These are phyloP conservation scores for Drosophila suzukii DNA, from an alignment of 1,140 invertebrate genomes.

Conservation along the genomic window DNA sequence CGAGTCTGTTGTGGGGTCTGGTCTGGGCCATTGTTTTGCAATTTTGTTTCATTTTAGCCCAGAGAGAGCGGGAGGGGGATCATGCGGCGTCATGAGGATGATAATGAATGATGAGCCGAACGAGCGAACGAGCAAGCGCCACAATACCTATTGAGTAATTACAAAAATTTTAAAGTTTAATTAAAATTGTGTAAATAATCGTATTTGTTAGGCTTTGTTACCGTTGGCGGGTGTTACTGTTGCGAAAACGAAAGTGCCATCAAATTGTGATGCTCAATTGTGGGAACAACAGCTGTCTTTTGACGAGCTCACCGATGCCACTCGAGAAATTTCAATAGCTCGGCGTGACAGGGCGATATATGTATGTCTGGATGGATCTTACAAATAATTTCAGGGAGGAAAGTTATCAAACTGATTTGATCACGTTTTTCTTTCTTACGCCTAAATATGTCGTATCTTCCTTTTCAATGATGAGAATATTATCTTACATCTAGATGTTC, in stretches of 20 bases:
- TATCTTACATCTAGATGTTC: not conserved
- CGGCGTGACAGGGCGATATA: conserved; percentile 8
- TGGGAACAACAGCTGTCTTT: conserved; percentile 32
- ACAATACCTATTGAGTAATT: conserved; percentile 55
- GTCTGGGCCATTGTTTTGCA: conserved; percentile 50
- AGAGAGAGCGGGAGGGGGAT: not conserved
- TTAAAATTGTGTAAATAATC: conserved; percentile 65
- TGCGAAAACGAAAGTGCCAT: conserved; percentile 58
- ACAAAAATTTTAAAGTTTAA: conserved; percentile 58
- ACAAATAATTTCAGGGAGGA: not conserved
- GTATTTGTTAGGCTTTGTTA: conserved; percentile 54
- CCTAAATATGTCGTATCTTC: not conserved
- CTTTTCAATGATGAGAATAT: not conserved
- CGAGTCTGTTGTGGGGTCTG: conserved; percentile 16
- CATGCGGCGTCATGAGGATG: conserved; percentile 2
- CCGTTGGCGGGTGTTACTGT: conserved; percentile 24
- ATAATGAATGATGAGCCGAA: conserved; percentile 39
- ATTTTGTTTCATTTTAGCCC: conserved; percentile 23
- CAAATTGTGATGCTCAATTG: conserved; percentile 38
- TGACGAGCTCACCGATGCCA: conserved; percentile 7
- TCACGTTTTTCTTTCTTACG: not conserved
- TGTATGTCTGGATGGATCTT: not conserved
- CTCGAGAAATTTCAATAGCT: conserved; percentile 20
- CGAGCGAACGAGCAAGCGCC: conserved; percentile 8
- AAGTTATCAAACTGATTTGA: not conserved